Percentiles rank a stretch among this genome's conserved stretches.
These are phyloP conservation scores for Spatulosminthurus flaviceps DNA, from an alignment of 2,888 invertebrate species.

Conservation along the genomic window DNA sequence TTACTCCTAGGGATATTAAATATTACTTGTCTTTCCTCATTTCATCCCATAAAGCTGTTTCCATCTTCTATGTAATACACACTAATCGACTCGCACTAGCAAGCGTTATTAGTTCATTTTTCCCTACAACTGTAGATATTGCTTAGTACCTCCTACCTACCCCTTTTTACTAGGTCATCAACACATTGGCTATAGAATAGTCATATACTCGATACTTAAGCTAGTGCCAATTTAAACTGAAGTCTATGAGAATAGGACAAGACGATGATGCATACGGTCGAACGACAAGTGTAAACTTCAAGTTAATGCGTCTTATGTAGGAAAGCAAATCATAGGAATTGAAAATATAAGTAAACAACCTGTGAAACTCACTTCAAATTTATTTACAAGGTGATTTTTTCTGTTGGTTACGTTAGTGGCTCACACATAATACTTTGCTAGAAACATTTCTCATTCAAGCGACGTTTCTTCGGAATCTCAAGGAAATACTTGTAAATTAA, in stretches of 20 bases:
- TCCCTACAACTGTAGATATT: conserved; percentile 3
- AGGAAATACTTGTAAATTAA: conserved; percentile 11
- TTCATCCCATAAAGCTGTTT: conserved; percentile 10
- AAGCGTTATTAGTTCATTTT: neutral
- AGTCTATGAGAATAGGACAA: too few species aligned
- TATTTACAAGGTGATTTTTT: too few species aligned
- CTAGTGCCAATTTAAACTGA: too few species aligned
- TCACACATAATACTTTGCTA: too few species aligned
- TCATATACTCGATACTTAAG: neutral
- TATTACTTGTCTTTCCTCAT: conserved; percentile 32
- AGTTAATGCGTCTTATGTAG: too few species aligned
- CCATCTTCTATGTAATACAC: neutral
- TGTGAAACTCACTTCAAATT: too few species aligned
- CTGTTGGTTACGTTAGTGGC: too few species aligned
- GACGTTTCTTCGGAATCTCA: neutral
- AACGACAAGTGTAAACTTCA: too few species aligned
- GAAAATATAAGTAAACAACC: too few species aligned
- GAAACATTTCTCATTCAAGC: neutral
- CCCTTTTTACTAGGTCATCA: conserved; percentile 1
- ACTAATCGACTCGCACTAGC: neutral
- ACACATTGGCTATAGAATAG: neutral
- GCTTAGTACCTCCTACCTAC: neutral
- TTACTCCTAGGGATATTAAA: conserved; percentile 29
- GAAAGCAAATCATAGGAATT: too few species aligned
- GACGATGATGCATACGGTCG: too few species aligned